phyloP scores from a whole-genome alignment of 2,888 invertebrate genomes.

The Saturnia pavonia region DNA sequence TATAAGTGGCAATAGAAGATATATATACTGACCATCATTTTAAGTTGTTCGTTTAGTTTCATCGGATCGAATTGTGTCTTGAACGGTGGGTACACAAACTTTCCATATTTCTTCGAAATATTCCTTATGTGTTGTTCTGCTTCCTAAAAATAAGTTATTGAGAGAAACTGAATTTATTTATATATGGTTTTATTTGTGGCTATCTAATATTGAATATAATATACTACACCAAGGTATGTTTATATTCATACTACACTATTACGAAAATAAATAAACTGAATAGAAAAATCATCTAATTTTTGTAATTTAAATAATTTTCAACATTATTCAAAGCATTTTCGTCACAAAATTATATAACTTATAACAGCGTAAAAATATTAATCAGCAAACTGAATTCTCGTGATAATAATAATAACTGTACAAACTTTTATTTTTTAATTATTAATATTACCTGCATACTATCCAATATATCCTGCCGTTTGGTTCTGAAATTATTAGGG shows the following conservation, averaged over 20 bases:
- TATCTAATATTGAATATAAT: not conserved
- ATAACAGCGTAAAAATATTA: not conserved
- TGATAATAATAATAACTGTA: no score
- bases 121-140: slow-evolving; percentile 88
- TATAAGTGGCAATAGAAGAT: no score
- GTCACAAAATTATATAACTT: not conserved
- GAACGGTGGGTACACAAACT: slow-evolving; percentile 87
- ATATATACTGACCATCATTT: slow-evolving; percentile 81
- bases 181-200: not conserved
- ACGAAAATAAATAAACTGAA: no score
- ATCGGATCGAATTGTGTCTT: slow-evolving; percentile 85
- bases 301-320: not conserved
- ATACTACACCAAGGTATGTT: not conserved
- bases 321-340: not conserved
- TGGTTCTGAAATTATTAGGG: slow-evolving; percentile 84
- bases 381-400: no score
- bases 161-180: not conserved
- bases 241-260: not conserved
- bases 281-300: no score
- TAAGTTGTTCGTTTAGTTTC: slow-evolving; percentile 83
- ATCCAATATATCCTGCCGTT: slow-evolving; percentile 72
- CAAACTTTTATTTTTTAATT: no score
- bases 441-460: slow-evolving; percentile 64
- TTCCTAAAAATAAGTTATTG: slow-evolving; percentile 75
- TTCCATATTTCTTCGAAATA: slow-evolving; percentile 86